Conservation (phyloP, 1,140 invertebrate genomes). For the Harlomillsia oculata region DNA sequence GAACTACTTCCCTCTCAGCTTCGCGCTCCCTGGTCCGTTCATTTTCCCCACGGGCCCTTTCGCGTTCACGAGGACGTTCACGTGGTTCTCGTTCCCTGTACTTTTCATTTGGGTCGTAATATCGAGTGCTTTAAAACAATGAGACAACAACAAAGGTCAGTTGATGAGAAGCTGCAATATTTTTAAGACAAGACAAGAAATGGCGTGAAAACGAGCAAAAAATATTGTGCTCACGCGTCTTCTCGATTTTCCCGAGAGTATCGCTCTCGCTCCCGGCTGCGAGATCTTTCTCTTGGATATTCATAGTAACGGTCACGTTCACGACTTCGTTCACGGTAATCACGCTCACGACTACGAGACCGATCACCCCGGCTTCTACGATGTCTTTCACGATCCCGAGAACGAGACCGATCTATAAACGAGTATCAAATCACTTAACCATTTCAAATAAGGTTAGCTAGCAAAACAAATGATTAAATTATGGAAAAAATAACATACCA, state of each 20-base stretch:
- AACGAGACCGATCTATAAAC: slow-evolving; percentile 56
- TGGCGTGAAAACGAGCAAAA: background rate
- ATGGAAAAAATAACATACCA: slow-evolving; percentile 12
- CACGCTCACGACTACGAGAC: slow-evolving; percentile 66
- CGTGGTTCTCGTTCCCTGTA: slow-evolving; percentile 41
- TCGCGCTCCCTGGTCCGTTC: slow-evolving; percentile 38
- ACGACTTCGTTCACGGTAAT: slow-evolving; percentile 59
- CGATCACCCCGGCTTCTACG: slow-evolving; percentile 59
- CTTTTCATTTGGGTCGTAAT: slow-evolving; percentile 44
- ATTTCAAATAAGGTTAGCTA: background rate
- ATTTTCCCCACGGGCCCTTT: slow-evolving; percentile 36
- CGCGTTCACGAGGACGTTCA: slow-evolving; percentile 39
- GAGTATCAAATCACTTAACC: background rate
- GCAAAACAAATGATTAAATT: slow-evolving; percentile 10
- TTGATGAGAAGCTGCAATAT: background rate
- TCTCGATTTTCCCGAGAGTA: slow-evolving; percentile 51
- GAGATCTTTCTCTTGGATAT: slow-evolving; percentile 27
- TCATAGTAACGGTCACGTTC: slow-evolving; percentile 49
- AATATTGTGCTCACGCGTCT: slow-evolving; percentile 14
- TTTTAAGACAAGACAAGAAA: background rate
- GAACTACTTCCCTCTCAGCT: slow-evolving; percentile 39
- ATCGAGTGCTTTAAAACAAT: slow-evolving; percentile 33
- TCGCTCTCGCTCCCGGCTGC: slow-evolving; percentile 39
- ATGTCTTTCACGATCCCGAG: slow-evolving; percentile 62
- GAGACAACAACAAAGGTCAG: background rate